Base-by-base conservation (phyloP, 1,140 invertebrate species). In the Andricus grossulariae region DNA sequence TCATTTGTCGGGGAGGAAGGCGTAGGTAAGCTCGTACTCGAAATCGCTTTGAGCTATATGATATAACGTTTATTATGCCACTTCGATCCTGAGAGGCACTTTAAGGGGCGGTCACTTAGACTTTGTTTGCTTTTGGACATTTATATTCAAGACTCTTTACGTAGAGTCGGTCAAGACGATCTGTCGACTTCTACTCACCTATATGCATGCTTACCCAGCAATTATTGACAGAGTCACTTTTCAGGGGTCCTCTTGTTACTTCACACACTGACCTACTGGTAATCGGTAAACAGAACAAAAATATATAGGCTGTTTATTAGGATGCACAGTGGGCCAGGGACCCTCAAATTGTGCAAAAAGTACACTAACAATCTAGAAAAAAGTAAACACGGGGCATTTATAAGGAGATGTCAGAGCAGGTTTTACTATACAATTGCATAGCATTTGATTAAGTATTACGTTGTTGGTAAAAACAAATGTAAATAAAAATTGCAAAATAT, bases 1-100 rank as follows among this genome's bases (percentile, higher is more conserved):
- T 84, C 51, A 73, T 73, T 73, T 52, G 18, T 54, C 57, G 15
- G 39, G 25, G 57, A 66, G 10, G 57, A 32, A 66, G 25, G 32
- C 57, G 57, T 66, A 54, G 57, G 21, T 32, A 25, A 12, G 6
- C 21, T 32, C 21, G 21, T 39, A 66, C 21, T 25, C 13, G 13
- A 66, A 66, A 66, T 32, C 21, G 18, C 19, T 21, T 21, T 1
- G 16, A 66, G 15, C 16, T 3, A 12, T 25, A 57, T 57, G 55
- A 57, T 57, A 32, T 57, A 57, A 25, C 25, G 55, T 57, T 57
- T 57, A n/a, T 66, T 60, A 32, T 32, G 21, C 25, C 57, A 25
- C 57, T 60, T 60, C 21, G 13, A 13, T 7, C 21, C 13, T 32
- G 32, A 32, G 12, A 32, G 52, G 52, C 21, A 60, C 55, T 60